phyloP scores from a whole-genome alignment of 2,113 vertebrate species.

The Cervus canadensis region DNA sequence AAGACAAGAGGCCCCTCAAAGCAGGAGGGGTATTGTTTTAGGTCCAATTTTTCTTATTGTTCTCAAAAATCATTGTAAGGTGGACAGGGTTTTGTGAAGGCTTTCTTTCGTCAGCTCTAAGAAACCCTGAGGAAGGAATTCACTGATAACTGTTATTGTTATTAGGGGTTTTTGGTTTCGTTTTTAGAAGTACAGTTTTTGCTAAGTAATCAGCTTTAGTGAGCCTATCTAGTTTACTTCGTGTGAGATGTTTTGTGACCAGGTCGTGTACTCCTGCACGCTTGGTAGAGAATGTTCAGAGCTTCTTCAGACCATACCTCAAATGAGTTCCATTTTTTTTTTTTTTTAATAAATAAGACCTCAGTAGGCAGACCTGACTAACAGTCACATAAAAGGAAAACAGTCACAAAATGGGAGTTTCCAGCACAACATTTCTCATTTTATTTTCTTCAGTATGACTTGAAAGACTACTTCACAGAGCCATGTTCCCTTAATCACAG shows the following conservation, averaged over 20 bases:
- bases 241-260: conserved; percentile 80
- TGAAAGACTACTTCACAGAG: conserved; percentile 2
- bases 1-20: conserved; percentile 91
- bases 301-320: conserved; percentile 49
- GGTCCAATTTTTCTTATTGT: conserved; percentile 88
- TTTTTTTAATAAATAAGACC: background rate
- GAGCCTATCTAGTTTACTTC: conserved; percentile 79
- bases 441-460: conserved; percentile 30
- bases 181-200: conserved; percentile 77
- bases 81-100: conserved; percentile 80
- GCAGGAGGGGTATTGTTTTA: conserved; percentile 90
- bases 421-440: background rate
- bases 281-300: conserved; percentile 7
- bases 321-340: background rate
- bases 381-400: background rate
- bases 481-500: background rate
- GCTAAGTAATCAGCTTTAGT: conserved; percentile 79
- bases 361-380: background rate
- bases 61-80: conserved; percentile 87
- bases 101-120: conserved; percentile 82
- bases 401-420: background rate
- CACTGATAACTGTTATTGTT: conserved; percentile 83
- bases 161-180: conserved; percentile 52
- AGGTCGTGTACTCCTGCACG: conserved; percentile 16
- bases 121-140: conserved; percentile 83